Percentiles rank a stretch among this genome's conserved stretches.
These are phyloP conservation scores for Eumeta japonica DNA, from an alignment of 1,140 invertebrate species.

Conservation along the genomic window DNA sequence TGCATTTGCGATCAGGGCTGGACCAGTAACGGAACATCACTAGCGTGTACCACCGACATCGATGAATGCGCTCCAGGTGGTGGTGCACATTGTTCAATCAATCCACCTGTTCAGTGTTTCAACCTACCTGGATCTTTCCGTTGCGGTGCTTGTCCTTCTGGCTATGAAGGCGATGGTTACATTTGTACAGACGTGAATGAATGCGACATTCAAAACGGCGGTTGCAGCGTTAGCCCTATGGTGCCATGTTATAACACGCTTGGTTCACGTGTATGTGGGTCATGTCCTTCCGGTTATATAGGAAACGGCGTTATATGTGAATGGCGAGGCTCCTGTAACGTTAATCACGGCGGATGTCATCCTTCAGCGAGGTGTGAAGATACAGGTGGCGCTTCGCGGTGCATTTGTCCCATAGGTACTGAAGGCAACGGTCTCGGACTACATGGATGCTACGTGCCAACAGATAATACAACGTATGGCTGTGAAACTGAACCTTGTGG, in stretches of 20 bases:
- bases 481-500: conserved; percentile 69
- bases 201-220: conserved; percentile 81
- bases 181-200: conserved; percentile 86
- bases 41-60: conserved; percentile 78
- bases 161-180: conserved; percentile 85
- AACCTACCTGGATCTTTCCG: conserved; percentile 83
- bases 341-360: conserved; percentile 84
- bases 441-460: conserved; percentile 67
- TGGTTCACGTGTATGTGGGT: conserved; percentile 81
- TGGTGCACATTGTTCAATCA: conserved; percentile 71
- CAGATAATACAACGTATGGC: conserved; percentile 20
- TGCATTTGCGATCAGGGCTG: conserved; percentile 86
- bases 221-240: conserved; percentile 76
- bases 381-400: conserved; percentile 64
- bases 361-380: conserved; percentile 75
- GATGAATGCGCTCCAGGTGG: conserved; percentile 75
- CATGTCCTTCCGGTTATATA: conserved; percentile 83
- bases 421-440: conserved; percentile 78
- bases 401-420: conserved; percentile 79
- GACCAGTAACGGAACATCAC: conserved; percentile 66
- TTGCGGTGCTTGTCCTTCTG: conserved; percentile 80
- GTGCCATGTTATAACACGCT: conserved; percentile 85
- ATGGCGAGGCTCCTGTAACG: conserved; percentile 67
- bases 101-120: conserved; percentile 79
- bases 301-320: conserved; percentile 78